Conservation (phyloP, 2,113 vertebrate species). For the Ceuthmochares aereus region DNA sequence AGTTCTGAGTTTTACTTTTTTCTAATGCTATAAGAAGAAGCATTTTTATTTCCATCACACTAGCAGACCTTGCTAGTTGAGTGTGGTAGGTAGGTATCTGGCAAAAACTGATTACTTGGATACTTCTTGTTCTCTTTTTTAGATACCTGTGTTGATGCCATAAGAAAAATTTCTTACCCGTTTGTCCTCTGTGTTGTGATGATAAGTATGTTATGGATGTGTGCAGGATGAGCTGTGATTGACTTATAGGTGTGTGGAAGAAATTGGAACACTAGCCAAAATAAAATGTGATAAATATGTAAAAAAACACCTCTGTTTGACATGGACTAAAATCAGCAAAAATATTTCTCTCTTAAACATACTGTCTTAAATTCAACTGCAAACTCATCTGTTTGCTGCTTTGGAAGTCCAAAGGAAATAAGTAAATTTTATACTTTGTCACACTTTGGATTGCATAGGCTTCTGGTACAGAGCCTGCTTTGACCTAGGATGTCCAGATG, state of each 20-base stretch:
- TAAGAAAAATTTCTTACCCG: not conserved
- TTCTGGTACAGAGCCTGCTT: not conserved
- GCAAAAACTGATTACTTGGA: not conserved
- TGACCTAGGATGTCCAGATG: not conserved
- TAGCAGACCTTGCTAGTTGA: not conserved
- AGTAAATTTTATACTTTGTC: not conserved
- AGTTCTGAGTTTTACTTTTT: accelerated
- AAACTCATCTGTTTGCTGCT: not conserved
- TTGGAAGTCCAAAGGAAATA: not conserved
- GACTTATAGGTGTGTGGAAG: not conserved
- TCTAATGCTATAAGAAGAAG: not conserved
- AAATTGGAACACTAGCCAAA: not conserved
- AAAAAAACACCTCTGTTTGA: not conserved
- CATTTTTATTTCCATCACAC: not conserved
- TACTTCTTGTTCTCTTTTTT: not conserved
- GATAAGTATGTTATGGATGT: not conserved
- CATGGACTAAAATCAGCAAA: not conserved
- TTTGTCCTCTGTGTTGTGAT: accelerated
- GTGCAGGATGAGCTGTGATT: not conserved
- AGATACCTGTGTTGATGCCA: accelerated
- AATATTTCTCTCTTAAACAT: not conserved
- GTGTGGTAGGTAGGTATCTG: not conserved
- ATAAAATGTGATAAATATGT: not conserved
- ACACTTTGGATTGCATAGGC: not conserved
- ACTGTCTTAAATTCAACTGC: not conserved